Evolutionary conservation across 2,888 invertebrate species (phyloP).

Genomic region (Tenthredo amoena): DNA sequence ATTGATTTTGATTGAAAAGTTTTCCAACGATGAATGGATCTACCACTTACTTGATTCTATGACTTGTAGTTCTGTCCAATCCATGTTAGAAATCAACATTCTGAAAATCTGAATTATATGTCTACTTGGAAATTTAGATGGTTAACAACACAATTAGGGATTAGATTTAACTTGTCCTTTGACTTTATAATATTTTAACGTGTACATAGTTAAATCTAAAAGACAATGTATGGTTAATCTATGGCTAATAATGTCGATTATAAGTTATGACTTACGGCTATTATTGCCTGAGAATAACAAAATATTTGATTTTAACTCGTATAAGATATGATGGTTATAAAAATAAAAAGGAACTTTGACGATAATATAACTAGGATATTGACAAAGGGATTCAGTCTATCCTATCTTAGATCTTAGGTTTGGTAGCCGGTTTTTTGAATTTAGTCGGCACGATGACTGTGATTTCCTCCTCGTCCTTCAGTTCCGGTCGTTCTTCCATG

Average conservation of each 20-base stretch:
- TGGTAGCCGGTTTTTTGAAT: not conserved
- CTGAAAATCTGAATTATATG: not conserved
- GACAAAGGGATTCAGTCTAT: not conserved
- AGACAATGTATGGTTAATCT: no score
- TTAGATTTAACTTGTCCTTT: not conserved
- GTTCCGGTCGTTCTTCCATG: not conserved
- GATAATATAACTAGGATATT: no score
- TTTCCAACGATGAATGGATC: no score
- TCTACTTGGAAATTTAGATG: conserved; percentile 12
- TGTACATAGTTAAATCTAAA: no score
- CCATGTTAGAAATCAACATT: not conserved
- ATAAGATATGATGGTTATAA: no score
- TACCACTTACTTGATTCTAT: conserved; percentile 13
- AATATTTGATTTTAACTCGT: no score
- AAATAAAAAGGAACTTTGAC: no score
- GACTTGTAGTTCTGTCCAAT: conserved; percentile 1
- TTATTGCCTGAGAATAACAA: no score
- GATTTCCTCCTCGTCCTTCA: not conserved
- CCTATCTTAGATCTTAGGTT: not conserved
- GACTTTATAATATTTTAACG: no score
- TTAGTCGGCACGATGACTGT: not conserved
- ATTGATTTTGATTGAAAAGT: not conserved
- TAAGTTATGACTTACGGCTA: no score
- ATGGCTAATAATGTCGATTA: no score
- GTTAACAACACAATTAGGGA: not conserved